Evolutionary conservation across 1,140 invertebrate species (phyloP).

Genomic region (Ganaspis sp.): DNA sequence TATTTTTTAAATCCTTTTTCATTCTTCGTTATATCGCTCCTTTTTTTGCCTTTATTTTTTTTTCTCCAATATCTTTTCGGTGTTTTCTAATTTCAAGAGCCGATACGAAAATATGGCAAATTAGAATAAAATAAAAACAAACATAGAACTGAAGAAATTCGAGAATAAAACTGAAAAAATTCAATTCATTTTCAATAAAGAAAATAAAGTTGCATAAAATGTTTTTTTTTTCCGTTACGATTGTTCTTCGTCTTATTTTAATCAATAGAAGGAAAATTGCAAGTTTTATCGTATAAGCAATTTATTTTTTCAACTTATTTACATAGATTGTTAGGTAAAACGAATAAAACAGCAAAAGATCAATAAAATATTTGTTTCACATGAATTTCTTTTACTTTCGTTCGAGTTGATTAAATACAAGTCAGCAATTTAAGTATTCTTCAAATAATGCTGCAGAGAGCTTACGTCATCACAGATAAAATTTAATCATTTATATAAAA

Average conservation of each 20-base stretch:
- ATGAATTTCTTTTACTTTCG: neutral
- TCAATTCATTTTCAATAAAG: neutral
- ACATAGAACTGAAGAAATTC: no score
- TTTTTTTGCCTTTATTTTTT: no score
- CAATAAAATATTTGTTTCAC: neutral
- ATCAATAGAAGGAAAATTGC: no score
- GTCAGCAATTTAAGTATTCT: neutral
- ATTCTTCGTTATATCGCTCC: no score
- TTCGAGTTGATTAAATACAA: neutral
- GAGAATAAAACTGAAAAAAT: no score
- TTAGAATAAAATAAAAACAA: no score
- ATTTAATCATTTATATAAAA: neutral
- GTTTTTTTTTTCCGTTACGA: no score
- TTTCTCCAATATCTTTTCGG: no score
- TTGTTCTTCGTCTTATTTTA: no score
- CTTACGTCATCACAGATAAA: conserved; percentile 3
- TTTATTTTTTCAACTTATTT: conserved; percentile 9
- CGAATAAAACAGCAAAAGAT: neutral
- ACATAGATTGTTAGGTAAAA: neutral
- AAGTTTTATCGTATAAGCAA: neutral
- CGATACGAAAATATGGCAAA: no score
- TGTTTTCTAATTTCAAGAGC: no score
- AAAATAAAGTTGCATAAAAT: no score
- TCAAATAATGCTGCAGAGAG: conserved; percentile 11
- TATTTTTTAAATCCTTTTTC: neutral